phyloP scores from a whole-genome alignment of 2,888 invertebrate genomes.

The Helobdella robusta region DNA sequence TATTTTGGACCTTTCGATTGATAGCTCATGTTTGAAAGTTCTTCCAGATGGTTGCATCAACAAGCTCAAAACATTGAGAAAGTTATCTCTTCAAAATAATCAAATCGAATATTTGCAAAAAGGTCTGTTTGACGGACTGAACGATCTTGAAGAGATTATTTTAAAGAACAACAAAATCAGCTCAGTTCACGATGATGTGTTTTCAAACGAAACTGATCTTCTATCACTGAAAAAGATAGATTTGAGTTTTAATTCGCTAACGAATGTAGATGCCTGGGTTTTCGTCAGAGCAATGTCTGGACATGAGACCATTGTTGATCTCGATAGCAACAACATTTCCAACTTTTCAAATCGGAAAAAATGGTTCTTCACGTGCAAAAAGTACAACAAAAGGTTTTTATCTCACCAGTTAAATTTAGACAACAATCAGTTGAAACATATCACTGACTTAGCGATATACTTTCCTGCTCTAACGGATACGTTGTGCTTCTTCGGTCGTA shows the following conservation, averaged over 20 bases:
- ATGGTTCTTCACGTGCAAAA: conserved; percentile 7
- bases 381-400: neutral
- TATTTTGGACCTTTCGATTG: too few species aligned
- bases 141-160: neutral
- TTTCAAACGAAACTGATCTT: conserved; percentile 14
- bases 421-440: conserved; percentile 7
- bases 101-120: neutral
- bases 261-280: conserved; percentile 15
- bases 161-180: neutral
- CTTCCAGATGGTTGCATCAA: too few species aligned
- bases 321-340: neutral
- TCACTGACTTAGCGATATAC: neutral
- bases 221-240: neutral
- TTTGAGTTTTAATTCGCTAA: neutral
- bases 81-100: too few species aligned
- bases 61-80: too few species aligned
- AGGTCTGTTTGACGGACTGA: conserved; percentile 11
- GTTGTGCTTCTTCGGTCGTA: conserved; percentile 7
- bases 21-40: too few species aligned
- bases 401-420: neutral
- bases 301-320: neutral
- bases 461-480: neutral
- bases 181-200: neutral
- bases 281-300: conserved; percentile 1
- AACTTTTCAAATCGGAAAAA: conserved; percentile 1